phyloP scores from a whole-genome alignment of 2,797 vertebrate genomes.

The Parauchenoglanis punctatus region DNA sequence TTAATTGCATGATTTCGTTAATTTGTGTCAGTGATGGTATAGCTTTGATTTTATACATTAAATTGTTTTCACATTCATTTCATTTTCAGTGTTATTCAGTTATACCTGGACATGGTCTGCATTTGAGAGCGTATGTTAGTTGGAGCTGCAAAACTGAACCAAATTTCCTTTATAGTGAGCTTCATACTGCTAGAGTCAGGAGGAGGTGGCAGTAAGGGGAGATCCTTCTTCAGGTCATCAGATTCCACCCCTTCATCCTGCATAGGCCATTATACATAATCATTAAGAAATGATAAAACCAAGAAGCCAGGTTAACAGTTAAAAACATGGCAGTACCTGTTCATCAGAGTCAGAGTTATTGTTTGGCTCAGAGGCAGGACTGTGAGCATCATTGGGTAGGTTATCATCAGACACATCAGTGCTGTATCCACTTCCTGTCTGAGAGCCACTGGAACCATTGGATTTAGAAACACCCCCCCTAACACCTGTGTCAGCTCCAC shows the following conservation, averaged over 20 bases:
- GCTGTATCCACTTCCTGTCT: constrained; percentile 97
- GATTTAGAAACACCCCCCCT: constrained; percentile 85
- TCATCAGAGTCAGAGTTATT: constrained; percentile 91
- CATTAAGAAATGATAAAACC: background rate
- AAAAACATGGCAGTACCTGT: constrained; percentile 76
- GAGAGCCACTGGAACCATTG: constrained; percentile 92
- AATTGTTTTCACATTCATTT: background rate
- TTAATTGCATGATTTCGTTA: background rate
- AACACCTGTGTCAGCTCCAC: constrained; percentile 77
- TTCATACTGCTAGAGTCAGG: constrained; percentile 99
- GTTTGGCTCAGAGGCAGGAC: constrained; percentile 83
- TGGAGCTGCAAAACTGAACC: constrained; percentile 99
- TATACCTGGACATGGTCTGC: constrained; percentile 88
- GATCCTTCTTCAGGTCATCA: constrained; percentile 96
- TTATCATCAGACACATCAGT: constrained; percentile 96
- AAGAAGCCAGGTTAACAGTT: background rate
- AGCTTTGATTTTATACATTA: background rate
- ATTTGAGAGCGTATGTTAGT: constrained; percentile 91
- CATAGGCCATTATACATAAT: constrained; percentile 5
- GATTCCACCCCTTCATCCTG: constrained; percentile 99
- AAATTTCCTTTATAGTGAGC: constrained; percentile 94
- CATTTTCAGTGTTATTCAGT: background rate
- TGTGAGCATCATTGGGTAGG: constrained; percentile 84
- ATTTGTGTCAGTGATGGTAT: background rate
- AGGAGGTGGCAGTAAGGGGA: constrained; percentile 93